Base-by-base conservation (phyloP, 2,113 vertebrate species). In the Gyps fulvus region DNA sequence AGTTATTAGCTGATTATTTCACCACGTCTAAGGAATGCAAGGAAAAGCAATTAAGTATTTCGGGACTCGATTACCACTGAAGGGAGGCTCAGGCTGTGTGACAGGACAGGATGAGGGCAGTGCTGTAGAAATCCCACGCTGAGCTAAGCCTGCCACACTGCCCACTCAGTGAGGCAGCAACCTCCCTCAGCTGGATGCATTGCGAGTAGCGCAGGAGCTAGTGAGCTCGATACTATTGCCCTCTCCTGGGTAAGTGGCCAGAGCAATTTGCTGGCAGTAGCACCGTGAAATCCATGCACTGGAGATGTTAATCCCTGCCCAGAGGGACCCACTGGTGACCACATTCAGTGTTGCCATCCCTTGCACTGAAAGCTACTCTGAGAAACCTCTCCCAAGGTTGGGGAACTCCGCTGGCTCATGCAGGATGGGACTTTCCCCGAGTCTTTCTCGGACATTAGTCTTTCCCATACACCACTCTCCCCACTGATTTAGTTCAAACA, bases 1-100 rank as follows among this genome's bases (percentile, higher is more conserved):
- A 83, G 19, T 57, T 87, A 49, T 40, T 58, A 94, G 70, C 57
- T 89, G 81, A 91, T 93, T 57, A 66, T 84, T 96, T 91, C 70
- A 55, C 69, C 61, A 50, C 0, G 0, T 45, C 72, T 90, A 89
- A 84, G 47, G 73, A 93, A 50, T 52, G 43, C 32, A 40, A 87
- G 70, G 73, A 87, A 82, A 93, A 95, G 18, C 70, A 80, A 50
- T 69, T 69, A 59, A 89, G 67, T 21, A 61, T 8, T 69, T 76
- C 2, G 3, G 80, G 38, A 63, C 47, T 76, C 5, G 0, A 21
- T 78, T 42, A 40, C 26, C 29, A 5, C 65, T 49, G 77, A 66
- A 59, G 63, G 63, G 55, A 63, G 42, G 70, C 38, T 57, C 38
- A 71, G 77, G 58, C 49, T 7, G 0, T 27, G 36, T 0, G 5